These are phyloP conservation scores for Biston stratarius DNA, from an alignment of 2,888 invertebrate species.

Conservation along the genomic window DNA sequence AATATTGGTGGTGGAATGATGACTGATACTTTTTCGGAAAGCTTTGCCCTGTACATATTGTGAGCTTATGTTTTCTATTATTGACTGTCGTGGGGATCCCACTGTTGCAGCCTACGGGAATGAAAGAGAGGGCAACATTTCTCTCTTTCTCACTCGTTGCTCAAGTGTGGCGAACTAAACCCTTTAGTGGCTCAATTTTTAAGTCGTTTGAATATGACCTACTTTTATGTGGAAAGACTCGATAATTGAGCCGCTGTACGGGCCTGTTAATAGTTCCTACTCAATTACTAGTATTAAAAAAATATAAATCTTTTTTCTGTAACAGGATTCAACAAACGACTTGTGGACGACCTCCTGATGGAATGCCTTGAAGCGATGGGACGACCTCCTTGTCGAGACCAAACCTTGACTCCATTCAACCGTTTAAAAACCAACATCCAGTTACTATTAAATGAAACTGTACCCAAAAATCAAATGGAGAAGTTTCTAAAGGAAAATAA, in stretches of 20 bases:
- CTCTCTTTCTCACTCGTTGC: no score
- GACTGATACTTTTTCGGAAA: conserved; percentile 27
- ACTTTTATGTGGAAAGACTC: no score
- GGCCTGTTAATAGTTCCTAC: no score
- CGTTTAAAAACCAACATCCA: conserved; percentile 91
- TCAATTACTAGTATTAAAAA: not conserved
- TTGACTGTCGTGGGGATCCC: no score
- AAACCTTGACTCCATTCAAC: conserved; percentile 85
- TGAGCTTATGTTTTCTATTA: conserved; percentile 25
- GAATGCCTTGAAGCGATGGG: conserved; percentile 92
- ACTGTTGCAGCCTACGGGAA: no score
- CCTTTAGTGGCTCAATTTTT: no score
- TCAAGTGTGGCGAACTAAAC: no score
- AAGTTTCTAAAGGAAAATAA: conserved; percentile 91
- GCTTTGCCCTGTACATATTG: conserved; percentile 54
- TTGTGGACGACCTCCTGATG: conserved; percentile 93
- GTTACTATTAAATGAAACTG: conserved; percentile 92
- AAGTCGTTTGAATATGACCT: no score
- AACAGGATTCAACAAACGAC: conserved; percentile 87
- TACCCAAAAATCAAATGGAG: conserved; percentile 92
- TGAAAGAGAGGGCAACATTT: no score
- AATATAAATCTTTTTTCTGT: conserved; percentile 26
- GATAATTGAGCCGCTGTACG: no score
- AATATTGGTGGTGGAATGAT: conserved; percentile 52
- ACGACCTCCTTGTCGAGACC: conserved; percentile 88